Percentiles rank a stretch among this genome's conserved stretches.
These are phyloP conservation scores for Empis livida DNA, from an alignment of 2,888 invertebrate species.

Conservation along the genomic window DNA sequence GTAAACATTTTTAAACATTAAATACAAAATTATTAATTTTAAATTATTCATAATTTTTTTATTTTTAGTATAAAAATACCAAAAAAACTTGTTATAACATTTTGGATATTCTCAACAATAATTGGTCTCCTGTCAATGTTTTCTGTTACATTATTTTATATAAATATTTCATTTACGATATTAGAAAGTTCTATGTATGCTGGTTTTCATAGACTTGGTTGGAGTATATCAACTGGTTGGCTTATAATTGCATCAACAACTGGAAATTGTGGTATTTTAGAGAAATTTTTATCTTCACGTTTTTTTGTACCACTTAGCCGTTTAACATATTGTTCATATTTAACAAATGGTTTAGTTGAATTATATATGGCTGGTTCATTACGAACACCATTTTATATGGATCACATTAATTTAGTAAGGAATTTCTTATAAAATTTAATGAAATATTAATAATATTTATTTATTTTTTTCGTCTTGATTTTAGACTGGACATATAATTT, in stretches of 20 bases:
- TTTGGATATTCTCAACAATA: slow-evolving; percentile 23
- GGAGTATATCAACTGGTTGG: slow-evolving; percentile 58
- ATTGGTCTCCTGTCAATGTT: slow-evolving; percentile 46
- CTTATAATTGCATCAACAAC: slow-evolving; percentile 50
- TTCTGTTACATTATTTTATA: slow-evolving; percentile 50
- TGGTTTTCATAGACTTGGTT: slow-evolving; percentile 50
- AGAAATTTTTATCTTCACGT: slow-evolving; percentile 19
- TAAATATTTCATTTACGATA: slow-evolving; percentile 43
- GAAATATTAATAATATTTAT: background rate
- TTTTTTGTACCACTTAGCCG: slow-evolving; percentile 52
- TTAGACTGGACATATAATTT: slow-evolving; percentile 43
- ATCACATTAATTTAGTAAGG: slow-evolving; percentile 48
- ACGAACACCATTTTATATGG: slow-evolving; percentile 47
- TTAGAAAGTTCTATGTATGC: slow-evolving; percentile 52
- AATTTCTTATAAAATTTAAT: background rate
- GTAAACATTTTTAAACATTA: slow-evolving; percentile 18
- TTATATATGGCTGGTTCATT: slow-evolving; percentile 48
- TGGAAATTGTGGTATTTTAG: slow-evolving; percentile 45
- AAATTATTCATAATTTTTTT: no score
- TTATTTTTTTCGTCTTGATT: slow-evolving; percentile 4
- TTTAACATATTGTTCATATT: slow-evolving; percentile 58
- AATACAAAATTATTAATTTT: background rate
- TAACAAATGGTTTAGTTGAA: slow-evolving; percentile 57
- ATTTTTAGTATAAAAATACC: slow-evolving; percentile 36
- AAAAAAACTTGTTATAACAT: slow-evolving; percentile 25